Evolutionary conservation across 2,113 vertebrate species (phyloP).

Genomic region (Sceloporus tristichus): DNA sequence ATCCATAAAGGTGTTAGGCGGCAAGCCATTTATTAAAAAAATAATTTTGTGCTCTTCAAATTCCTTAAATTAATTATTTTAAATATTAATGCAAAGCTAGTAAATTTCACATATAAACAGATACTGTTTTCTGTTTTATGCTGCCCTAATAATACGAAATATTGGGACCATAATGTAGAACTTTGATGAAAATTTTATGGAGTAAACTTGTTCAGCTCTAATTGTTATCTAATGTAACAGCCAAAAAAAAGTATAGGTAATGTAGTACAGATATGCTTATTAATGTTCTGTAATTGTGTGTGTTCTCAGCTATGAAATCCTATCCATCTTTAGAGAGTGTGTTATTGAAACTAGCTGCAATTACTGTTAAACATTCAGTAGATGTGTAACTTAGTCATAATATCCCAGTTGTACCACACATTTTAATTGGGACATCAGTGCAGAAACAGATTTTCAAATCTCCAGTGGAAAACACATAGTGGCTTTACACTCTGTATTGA

Average conservation of each 20-base stretch:
- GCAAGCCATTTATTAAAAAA: too few species aligned
- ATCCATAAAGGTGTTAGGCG: too few species aligned
- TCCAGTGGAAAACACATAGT: constrained; percentile 18
- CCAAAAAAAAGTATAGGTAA: background rate
- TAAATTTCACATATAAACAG: background rate
- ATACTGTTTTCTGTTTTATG: background rate
- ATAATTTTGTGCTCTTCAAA: too few species aligned
- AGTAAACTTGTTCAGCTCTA: background rate
- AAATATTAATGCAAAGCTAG: background rate
- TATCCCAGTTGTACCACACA: constrained; percentile 41
- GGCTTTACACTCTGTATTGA: constrained; percentile 36
- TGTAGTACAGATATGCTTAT: constrained; percentile 30
- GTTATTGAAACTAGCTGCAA: constrained; percentile 20
- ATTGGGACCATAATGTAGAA: background rate
- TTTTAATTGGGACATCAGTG: constrained; percentile 52
- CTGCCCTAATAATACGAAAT: background rate
- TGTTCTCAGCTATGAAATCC: constrained; percentile 14
- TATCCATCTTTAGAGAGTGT: constrained; percentile 29
- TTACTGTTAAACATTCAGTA: constrained; percentile 41
- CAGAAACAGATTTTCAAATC: constrained; percentile 50
- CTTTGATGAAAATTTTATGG: background rate
- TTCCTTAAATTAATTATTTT: background rate
- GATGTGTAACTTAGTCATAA: constrained; percentile 30
- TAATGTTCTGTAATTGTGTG: background rate
- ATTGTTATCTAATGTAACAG: background rate